Percentiles rank a stretch among this genome's conserved stretches.
Evolutionary conservation across 2,888 invertebrate genomes (phyloP).

Genomic region (Stenichneumon culpator): DNA sequence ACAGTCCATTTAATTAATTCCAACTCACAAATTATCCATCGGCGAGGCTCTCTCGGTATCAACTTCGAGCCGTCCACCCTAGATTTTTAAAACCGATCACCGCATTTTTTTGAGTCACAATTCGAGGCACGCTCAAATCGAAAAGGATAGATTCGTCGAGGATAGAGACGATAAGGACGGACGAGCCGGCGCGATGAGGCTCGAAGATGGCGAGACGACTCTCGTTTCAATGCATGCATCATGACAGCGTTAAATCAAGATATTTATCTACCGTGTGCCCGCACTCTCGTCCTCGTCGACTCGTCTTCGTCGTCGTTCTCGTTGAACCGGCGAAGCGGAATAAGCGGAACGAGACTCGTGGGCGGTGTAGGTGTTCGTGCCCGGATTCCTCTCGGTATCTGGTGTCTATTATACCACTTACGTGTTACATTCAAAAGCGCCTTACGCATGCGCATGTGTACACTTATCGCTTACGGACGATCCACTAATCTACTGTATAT

Average conservation of each 20-base stretch:
- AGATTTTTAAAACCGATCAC: too few relatives aligned
- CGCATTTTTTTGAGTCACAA: neutral
- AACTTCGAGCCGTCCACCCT: too few relatives aligned
- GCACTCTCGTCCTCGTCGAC: slow-evolving; percentile 55
- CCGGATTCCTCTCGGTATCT: slow-evolving; percentile 8
- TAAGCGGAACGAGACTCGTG: slow-evolving; percentile 32
- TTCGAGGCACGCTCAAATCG: neutral
- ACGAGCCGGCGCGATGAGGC: slow-evolving; percentile 3
- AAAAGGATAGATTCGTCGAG: neutral
- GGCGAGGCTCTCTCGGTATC: too few relatives aligned
- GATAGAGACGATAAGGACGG: neutral
- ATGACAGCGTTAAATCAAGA: slow-evolving; percentile 64
- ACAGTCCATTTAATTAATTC: neutral
- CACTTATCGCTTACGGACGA: neutral
- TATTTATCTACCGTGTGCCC: slow-evolving; percentile 57
- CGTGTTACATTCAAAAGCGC: neutral
- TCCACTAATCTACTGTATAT: slow-evolving; percentile 2
- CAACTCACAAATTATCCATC: neutral
- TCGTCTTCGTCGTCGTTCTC: slow-evolving; percentile 34
- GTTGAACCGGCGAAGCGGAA: slow-evolving; percentile 29
- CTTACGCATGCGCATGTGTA: neutral
- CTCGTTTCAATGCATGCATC: slow-evolving; percentile 52
- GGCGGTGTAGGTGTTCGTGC: slow-evolving; percentile 54
- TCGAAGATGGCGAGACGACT: slow-evolving; percentile 49
- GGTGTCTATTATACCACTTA: slow-evolving; percentile 8